Evolutionary conservation across 2,797 vertebrate genomes (phyloP).

Genomic region (Pseudochirops cupreus): DNA sequence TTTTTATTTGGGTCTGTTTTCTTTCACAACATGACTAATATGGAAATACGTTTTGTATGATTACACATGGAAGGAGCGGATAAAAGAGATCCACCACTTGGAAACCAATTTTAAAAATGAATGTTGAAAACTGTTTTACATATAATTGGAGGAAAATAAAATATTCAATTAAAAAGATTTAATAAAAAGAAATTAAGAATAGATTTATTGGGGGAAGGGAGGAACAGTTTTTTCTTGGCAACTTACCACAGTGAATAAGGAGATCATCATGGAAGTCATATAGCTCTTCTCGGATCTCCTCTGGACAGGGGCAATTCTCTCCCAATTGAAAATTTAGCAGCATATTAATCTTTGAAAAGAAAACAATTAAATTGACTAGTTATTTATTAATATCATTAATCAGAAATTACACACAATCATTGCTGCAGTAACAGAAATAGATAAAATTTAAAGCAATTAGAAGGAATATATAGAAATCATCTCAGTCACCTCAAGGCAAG

Average conservation of each 20-base stretch:
- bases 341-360: constrained; percentile 96
- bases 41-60: too few species aligned
- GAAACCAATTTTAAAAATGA: too few species aligned
- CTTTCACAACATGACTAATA: too few species aligned
- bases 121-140: too few species aligned
- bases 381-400: constrained; percentile 1
- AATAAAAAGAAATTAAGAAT: neutral
- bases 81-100: too few species aligned
- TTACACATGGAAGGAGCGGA: too few species aligned
- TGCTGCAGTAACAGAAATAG: neutral
- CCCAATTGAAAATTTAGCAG: constrained; percentile 96
- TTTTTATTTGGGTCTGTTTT: too few species aligned
- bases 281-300: constrained; percentile 94
- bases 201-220: neutral
- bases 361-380: constrained; percentile 42
- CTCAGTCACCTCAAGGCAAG: neutral
- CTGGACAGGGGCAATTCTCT: constrained; percentile 97
- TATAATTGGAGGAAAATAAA: too few species aligned
- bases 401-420: constrained; percentile 14
- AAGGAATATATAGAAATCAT: neutral
- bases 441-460: neutral
- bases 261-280: constrained; percentile 97
- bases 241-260: constrained; percentile 96
- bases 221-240: neutral
- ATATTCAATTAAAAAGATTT: too few species aligned